A percentile compares a stretch with the other conserved stretches of the same genome.
Evolutionary conservation across 2,113 vertebrate species (phyloP).

Genomic region (Hyla sarda): DNA sequence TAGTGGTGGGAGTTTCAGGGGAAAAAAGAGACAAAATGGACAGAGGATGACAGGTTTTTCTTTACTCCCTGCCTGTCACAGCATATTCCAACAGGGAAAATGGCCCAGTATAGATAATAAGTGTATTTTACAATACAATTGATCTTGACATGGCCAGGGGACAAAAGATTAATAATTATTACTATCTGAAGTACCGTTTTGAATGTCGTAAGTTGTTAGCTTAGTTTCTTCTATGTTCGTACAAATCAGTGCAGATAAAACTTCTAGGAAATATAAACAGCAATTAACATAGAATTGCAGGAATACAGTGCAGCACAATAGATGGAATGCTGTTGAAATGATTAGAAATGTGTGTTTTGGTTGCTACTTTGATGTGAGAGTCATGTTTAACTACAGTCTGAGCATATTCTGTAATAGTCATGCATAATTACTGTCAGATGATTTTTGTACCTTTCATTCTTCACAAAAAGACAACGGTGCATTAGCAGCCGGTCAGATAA

Average conservation of each 20-base stretch:
- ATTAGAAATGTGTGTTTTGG: slow-evolving; percentile 49
- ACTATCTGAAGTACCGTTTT: too few species aligned
- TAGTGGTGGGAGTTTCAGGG: too few species aligned
- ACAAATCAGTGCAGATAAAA: background rate
- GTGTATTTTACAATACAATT: too few species aligned
- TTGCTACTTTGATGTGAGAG: slow-evolving; percentile 48
- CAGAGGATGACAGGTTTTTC: too few species aligned
- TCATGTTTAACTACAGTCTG: slow-evolving; percentile 48
- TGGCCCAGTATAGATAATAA: too few species aligned
- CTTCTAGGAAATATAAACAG: background rate
- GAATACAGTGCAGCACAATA: background rate
- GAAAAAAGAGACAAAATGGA: too few species aligned
- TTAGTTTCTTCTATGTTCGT: background rate
- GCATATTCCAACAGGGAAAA: too few species aligned
- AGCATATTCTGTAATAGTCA: slow-evolving; percentile 47
- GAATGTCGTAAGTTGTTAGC: too few species aligned
- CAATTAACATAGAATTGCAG: background rate
- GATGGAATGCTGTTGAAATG: background rate
- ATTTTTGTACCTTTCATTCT: slow-evolving; percentile 46
- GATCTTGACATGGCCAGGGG: too few species aligned
- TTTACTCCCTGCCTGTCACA: too few species aligned
- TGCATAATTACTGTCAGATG: slow-evolving; percentile 60
- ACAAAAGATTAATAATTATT: too few species aligned
- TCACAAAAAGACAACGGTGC: slow-evolving; percentile 35
- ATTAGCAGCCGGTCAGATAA: slow-evolving; percentile 54